These are phyloP conservation scores for Epizoanthus fatuus DNA, from an alignment of 92 coral and sea anemone genomes.

Conservation along the genomic window DNA sequence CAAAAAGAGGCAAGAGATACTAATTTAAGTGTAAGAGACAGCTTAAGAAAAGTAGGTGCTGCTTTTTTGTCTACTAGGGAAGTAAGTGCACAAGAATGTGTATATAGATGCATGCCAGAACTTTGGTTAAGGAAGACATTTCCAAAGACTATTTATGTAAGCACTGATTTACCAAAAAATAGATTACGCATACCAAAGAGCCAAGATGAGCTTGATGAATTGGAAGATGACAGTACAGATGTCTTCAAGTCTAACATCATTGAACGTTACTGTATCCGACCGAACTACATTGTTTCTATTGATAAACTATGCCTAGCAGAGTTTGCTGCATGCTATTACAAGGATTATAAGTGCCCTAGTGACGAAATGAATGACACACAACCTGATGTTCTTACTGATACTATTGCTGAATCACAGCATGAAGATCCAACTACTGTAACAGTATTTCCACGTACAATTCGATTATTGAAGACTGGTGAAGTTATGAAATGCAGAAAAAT, in stretches of 20 bases:
- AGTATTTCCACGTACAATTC: neutral
- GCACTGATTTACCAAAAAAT: constrained; percentile 40
- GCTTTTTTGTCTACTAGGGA: too few relatives aligned
- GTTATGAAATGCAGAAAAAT: constrained; percentile 37
- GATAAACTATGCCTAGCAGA: constrained; percentile 48
- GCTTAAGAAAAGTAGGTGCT: constrained; percentile 11
- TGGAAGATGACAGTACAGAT: constrained; percentile 63
- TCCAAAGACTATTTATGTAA: constrained; percentile 66
- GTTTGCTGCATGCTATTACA: constrained; percentile 70
- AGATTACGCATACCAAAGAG: constrained; percentile 51
- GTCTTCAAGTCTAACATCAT: too few relatives aligned
- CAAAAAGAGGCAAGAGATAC: neutral
- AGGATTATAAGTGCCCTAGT: constrained; percentile 47
- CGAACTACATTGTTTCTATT: constrained; percentile 38
- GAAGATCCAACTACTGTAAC: neutral
- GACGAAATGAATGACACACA: constrained; percentile 57
- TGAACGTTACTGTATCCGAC: constrained; percentile 35
- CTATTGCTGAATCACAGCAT: neutral
- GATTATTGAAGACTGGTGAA: constrained; percentile 14
- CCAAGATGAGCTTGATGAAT: constrained; percentile 65
- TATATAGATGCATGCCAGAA: too few relatives aligned
- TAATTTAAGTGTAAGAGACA: constrained; percentile 33
- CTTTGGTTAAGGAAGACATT: neutral
- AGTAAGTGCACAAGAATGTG: too few relatives aligned
- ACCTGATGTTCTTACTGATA: constrained; percentile 43